A percentile compares a stretch with the other conserved stretches of the same genome.
phyloP scores from a whole-genome alignment of 2,888 invertebrate species.

The Drosophila nigricruria region DNA sequence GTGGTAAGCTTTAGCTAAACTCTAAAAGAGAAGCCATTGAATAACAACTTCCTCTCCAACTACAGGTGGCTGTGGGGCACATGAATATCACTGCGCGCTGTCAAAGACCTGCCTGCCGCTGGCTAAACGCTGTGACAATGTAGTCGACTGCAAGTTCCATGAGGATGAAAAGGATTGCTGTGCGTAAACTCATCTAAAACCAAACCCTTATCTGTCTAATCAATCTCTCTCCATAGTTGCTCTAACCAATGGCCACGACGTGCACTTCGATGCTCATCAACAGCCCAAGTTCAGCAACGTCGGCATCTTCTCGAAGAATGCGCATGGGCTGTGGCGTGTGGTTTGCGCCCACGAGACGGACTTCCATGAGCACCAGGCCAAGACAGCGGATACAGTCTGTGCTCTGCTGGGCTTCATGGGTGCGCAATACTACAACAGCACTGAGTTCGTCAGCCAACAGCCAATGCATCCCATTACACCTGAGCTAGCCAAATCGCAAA shows the following conservation, averaged over 20 bases:
- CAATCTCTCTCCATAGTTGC: conserved; percentile 86
- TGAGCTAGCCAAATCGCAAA: conserved; percentile 52
- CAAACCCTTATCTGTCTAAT: background rate
- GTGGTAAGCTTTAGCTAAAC: conserved; percentile 86
- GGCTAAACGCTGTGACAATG: conserved; percentile 88
- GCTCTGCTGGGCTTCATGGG: conserved; percentile 88
- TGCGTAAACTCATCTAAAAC: conserved; percentile 84
- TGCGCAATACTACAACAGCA: conserved; percentile 77
- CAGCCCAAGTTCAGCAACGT: conserved; percentile 87
- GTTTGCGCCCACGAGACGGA: conserved; percentile 87
- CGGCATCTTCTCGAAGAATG: conserved; percentile 88
- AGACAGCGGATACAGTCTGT: conserved; percentile 88
- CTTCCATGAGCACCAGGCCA: conserved; percentile 67
- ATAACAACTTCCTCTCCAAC: conserved; percentile 43
- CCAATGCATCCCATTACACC: conserved; percentile 74
- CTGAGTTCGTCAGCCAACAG: conserved; percentile 53
- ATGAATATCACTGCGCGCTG: conserved; percentile 88
- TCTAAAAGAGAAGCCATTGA: background rate
- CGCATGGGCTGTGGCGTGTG: conserved; percentile 88
- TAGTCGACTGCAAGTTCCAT: conserved; percentile 88
- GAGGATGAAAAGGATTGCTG: conserved; percentile 94
- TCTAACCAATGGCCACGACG: conserved; percentile 88
- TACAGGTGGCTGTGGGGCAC: conserved; percentile 87
- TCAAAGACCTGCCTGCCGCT: conserved; percentile 89
- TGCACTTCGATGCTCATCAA: conserved; percentile 87